Evolutionary conservation across 1,140 invertebrate species (phyloP).

Genomic region (Achatina immaculata): DNA sequence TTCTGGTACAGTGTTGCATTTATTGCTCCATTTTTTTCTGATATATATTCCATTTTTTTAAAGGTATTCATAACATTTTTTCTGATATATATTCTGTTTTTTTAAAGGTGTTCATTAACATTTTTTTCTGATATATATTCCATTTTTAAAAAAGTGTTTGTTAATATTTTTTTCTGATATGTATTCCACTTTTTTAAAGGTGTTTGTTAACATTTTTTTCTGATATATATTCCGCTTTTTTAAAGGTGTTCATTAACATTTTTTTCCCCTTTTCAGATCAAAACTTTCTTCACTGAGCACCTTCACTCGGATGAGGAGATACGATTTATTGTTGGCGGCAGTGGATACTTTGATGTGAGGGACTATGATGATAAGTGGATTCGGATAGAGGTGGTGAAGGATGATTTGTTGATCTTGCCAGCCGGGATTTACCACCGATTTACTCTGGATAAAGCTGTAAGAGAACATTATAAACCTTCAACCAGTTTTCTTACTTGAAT

Average conservation of each 20-base stretch:
- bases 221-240: no score
- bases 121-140: no score
- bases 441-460: conserved; percentile 82
- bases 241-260: neutral
- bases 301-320: conserved; percentile 98
- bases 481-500: neutral
- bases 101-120: neutral
- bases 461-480: neutral
- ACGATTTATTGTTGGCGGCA: conserved; percentile 86
- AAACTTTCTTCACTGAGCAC: conserved; percentile 93
- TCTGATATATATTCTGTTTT: no score
- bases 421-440: conserved; percentile 98
- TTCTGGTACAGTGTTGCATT: no score
- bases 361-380: conserved; percentile 88
- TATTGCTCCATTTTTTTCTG: no score
- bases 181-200: no score
- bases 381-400: conserved; percentile 85
- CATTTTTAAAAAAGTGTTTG: no score
- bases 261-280: conserved; percentile 75
- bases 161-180: no score
- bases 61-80: no score
- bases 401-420: conserved; percentile 93
- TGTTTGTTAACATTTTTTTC: no score
- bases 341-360: conserved; percentile 96
- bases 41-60: no score